A percentile compares a stretch with the other conserved stretches of the same genome.
Conservation (phyloP, 1,140 invertebrate genomes). For the Antheraea pernyi region DNA sequence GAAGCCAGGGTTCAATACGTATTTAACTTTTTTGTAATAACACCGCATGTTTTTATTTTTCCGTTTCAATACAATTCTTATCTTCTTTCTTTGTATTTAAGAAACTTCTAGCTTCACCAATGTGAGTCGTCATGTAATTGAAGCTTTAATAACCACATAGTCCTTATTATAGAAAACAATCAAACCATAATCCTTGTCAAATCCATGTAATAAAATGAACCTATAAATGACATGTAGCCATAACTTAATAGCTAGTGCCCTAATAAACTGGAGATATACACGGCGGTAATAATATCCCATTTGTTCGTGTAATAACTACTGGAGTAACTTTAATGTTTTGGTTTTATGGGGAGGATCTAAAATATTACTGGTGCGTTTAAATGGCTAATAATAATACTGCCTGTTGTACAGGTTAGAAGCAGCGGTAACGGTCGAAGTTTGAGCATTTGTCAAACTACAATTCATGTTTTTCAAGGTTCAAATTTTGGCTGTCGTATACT, state of each 20-base stretch:
- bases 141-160: not conserved
- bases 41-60: too few species aligned
- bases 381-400: not conserved
- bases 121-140: not conserved
- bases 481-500: too few species aligned
- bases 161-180: not conserved
- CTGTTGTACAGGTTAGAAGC: not conserved
- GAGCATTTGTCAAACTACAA: not conserved
- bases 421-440: not conserved
- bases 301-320: not conserved
- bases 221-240: constrained; percentile 2
- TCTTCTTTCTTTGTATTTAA: too few species aligned
- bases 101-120: too few species aligned
- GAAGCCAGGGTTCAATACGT: too few species aligned
- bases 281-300: not conserved
- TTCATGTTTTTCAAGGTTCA: too few species aligned
- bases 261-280: constrained; percentile 5
- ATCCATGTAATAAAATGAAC: constrained; percentile 3
- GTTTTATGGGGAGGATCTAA: not conserved
- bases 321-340: constrained; percentile 1
- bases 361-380: not conserved
- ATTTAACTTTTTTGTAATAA: too few species aligned
- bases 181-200: constrained; percentile 3
- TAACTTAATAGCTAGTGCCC: constrained; percentile 6
- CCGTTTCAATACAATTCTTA: too few species aligned